Evolutionary conservation across 2,888 invertebrate genomes (phyloP).

Genomic region (Clistopyga incitator): DNA sequence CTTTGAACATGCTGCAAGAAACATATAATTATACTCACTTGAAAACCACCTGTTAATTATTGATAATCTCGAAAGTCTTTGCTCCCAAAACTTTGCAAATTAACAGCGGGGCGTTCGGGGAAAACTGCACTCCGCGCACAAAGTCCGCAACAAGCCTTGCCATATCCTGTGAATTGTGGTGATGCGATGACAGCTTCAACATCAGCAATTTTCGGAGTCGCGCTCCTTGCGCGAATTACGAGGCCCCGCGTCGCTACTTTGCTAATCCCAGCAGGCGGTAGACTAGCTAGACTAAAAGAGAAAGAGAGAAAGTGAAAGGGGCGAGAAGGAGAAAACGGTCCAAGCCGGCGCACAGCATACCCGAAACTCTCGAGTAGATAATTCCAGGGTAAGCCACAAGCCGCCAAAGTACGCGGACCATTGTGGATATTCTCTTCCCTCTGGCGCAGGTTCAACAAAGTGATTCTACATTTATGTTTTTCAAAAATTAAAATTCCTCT

Average conservation of each 20-base stretch:
- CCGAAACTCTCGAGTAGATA: slow-evolving; percentile 61
- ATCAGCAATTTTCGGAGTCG: slow-evolving; percentile 39
- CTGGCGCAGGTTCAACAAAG: slow-evolving; percentile 24
- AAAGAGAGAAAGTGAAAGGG: slow-evolving; percentile 6
- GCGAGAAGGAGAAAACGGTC: slow-evolving; percentile 1
- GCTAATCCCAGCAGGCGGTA: slow-evolving; percentile 44
- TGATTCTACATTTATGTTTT: slow-evolving; percentile 1
- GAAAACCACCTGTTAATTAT: background rate
- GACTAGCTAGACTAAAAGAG: slow-evolving; percentile 33
- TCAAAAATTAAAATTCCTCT: background rate
- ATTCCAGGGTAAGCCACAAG: slow-evolving; percentile 63
- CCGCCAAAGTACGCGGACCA: slow-evolving; percentile 54
- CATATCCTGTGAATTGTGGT: slow-evolving; percentile 11
- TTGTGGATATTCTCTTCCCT: slow-evolving; percentile 52
- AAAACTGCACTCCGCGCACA: background rate
- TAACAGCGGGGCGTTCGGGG: background rate
- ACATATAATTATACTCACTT: background rate
- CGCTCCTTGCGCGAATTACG: slow-evolving; percentile 26
- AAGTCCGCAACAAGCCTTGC: background rate
- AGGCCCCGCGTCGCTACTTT: slow-evolving; percentile 41
- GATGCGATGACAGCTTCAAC: background rate
- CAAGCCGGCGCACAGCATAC: background rate
- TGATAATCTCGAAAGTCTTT: background rate
- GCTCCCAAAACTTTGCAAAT: background rate
- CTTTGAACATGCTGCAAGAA: background rate